Evolutionary conservation across 2,797 vertebrate species (phyloP), one percentile per base, ranked within the genome.

Genomic region (Ceyx erithaca): DNA sequence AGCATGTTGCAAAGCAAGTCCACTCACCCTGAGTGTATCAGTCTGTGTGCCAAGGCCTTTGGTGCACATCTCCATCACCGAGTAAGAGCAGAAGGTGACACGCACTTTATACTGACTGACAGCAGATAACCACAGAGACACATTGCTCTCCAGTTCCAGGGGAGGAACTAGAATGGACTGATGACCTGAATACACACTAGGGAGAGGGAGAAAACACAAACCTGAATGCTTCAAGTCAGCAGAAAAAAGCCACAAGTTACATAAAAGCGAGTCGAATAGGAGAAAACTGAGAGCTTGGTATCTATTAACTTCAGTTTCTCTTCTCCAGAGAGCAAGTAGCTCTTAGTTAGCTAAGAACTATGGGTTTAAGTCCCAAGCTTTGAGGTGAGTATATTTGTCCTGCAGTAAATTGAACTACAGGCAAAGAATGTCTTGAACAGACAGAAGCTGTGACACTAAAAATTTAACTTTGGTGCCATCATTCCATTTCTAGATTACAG

Each of bases 21-120:
- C 43, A 94, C 98, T 98, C 69, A 99, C 99, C 98, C 98, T 97
- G 30, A 99, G 98, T 14, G 95, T 93, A 41, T 99, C 98, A 0
- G 99, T 99, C 97, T 99, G 99, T 2, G 98, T 96, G 3, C 99
- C 99, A 59, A 99, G 98, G 48, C 99, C 99, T 90, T 98, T 98
- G 96, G 99, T 99, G 96, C 99, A 99, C 98, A 99, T 99, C 97
- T 99, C 99, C 99, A 99, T 99, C 84, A 99, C 99, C 0, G 99
- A 99, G 92, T 99, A 99, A 0, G 99, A 99, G 95, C 99, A 99
- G 98, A 99, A 99, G 7, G 99, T 99, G 92, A 99, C 98, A 0
- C 99, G 98, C 28, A 99, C 99, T 97, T 99, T 99, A 96, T 99
- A 99, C 96, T 99, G 99, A 95, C 99, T 99, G 83, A 99, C 99